A percentile compares a stretch with the other conserved stretches of the same genome.
phyloP scores from a whole-genome alignment of 2,113 vertebrate species.

The Larimichthys polyactis region DNA sequence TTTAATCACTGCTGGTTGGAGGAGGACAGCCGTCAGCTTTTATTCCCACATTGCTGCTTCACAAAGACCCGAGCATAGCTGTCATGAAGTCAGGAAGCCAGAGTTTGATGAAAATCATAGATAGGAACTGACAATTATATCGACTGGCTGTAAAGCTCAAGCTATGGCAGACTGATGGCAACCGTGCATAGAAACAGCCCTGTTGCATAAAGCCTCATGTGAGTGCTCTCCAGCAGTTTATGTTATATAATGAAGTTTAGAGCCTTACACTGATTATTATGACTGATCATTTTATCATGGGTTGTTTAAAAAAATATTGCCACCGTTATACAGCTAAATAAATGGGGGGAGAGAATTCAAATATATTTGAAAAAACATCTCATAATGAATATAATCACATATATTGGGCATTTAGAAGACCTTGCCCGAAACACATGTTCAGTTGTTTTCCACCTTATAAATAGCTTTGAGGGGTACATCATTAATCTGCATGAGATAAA shows the following conservation, averaged over 20 bases:
- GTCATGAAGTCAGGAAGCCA: slow-evolving; percentile 51
- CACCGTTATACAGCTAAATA: neutral
- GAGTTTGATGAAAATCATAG: slow-evolving; percentile 39
- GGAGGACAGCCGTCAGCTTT: slow-evolving; percentile 31
- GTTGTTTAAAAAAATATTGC: neutral
- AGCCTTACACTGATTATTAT: neutral
- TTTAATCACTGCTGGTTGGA: slow-evolving; percentile 19
- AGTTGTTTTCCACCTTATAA: neutral
- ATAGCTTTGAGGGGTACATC: neutral
- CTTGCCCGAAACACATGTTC: neutral
- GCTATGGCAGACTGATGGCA: neutral
- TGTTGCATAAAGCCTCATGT: neutral
- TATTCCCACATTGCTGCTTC: slow-evolving; percentile 35
- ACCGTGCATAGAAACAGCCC: neutral
- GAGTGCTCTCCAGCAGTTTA: neutral
- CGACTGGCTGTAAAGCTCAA: neutral
- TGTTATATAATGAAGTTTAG: neutral
- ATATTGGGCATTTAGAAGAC: neutral
- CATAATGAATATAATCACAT: neutral
- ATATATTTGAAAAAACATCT: neutral
- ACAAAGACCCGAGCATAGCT: slow-evolving; percentile 38
- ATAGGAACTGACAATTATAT: slow-evolving; percentile 37
- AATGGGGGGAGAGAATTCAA: neutral
- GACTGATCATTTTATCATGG: too few species aligned
- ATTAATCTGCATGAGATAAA: neutral